Base-by-base conservation (phyloP, 92 coral and sea anemone genomes). In the Scolanthus callimorphus region DNA sequence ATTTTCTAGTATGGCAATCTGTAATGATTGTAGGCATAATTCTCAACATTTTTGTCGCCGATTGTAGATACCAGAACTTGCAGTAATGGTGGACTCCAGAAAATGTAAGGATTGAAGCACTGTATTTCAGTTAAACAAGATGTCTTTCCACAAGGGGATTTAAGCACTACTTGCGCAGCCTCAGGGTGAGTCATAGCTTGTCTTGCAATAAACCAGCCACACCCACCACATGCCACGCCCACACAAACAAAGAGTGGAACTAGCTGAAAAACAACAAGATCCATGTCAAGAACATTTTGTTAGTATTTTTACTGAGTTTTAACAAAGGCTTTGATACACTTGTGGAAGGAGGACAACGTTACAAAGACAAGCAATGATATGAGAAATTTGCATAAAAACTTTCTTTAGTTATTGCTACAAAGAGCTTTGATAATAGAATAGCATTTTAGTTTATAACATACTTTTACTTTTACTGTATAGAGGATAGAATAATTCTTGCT, bases 101-200 rank as follows among this genome's bases (percentile, higher is more conserved):
- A n/a, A n/a, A n/a, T n/a, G n/a, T n/a, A n/a, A n/a, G n/a, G n/a
- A n/a, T n/a, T n/a, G n/a, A n/a, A n/a, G n/a, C n/a, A n/a, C n/a
- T n/a, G n/a, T n/a, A n/a, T n/a, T 15, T 34, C 41, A 34, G 41
- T 34, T 34, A n/a, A n/a, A n/a, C 41, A 6, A 34, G 15, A 34
- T 34, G 41, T 34, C 15, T 15, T 34, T 34, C 15, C 8, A 34
- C 15, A 34, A 6, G 15, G 15, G 41, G 41, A 22, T 19, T 25
- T 46, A 46, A 46, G 4, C 4, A 3, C 11, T 59, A 84, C 98
- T 65, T 76, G 88, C 98, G 80, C 60, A 25, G 89, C 88, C 54
- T 92, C 98, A 31, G 98, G 98, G 65, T 78, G 77, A 54, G 70
- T 63, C 31, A 56, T 17, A 11, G 96, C 96, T 59, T 78, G 85